phyloP scores from a whole-genome alignment of 2,888 invertebrate species.

The Nebria brevicollis region DNA sequence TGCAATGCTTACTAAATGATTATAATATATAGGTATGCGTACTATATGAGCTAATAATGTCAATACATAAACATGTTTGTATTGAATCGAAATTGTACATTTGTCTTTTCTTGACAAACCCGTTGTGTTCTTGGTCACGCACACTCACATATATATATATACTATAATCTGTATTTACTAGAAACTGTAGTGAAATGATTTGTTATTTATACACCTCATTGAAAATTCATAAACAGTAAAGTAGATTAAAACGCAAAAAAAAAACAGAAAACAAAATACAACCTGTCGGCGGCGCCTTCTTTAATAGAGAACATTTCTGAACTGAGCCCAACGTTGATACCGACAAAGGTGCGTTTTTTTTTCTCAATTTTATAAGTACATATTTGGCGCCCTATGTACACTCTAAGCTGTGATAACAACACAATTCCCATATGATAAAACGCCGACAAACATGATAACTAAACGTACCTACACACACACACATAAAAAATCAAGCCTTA shows the following conservation, averaged over 20 bases:
- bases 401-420: conserved; percentile 10
- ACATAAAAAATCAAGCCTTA: background rate
- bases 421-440: conserved; percentile 13
- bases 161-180: too few relatives aligned
- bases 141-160: too few relatives aligned
- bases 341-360: conserved; percentile 9
- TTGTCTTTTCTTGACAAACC: too few relatives aligned
- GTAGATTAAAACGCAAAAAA: background rate
- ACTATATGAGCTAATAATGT: background rate
- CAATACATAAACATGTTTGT: background rate
- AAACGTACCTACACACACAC: background rate
- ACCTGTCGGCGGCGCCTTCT: conserved; percentile 10
- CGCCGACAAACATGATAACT: conserved; percentile 9
- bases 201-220: too few relatives aligned
- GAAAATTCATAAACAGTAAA: too few relatives aligned
- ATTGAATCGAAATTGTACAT: too few relatives aligned
- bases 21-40: background rate
- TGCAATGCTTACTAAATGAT: background rate
- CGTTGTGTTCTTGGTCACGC: too few relatives aligned
- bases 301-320: conserved; percentile 2
- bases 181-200: too few relatives aligned
- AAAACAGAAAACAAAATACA: conserved; percentile 9
- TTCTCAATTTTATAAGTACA: background rate
- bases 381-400: conserved; percentile 14
- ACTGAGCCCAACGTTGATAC: background rate